These are phyloP conservation scores for Solenodon paradoxus DNA, from an alignment of 2,113 vertebrate genomes.

Conservation along the genomic window DNA sequence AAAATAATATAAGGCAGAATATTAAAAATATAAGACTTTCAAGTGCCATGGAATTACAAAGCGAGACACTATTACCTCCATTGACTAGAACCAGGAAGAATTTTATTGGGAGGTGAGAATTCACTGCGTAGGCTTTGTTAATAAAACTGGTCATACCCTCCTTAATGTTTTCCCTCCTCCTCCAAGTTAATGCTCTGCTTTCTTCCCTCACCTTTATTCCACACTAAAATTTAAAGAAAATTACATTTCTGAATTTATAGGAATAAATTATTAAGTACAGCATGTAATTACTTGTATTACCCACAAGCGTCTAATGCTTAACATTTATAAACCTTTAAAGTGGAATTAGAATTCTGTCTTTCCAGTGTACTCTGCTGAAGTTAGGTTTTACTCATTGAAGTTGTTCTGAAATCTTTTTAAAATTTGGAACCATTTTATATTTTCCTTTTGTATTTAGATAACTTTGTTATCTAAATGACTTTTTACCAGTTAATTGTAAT, in stretches of 20 bases:
- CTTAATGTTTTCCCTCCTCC: neutral
- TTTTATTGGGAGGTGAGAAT: neutral
- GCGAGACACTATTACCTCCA: neutral
- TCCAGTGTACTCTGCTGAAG: neutral
- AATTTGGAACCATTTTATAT: neutral
- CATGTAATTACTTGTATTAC: neutral
- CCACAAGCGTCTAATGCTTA: neutral
- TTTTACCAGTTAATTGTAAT: neutral
- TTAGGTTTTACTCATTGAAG: conserved; percentile 1
- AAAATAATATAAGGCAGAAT: neutral
- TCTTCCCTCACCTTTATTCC: neutral
- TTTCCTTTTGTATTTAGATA: neutral
- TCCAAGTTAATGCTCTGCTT: neutral
- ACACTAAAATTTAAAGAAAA: conserved; percentile 1
- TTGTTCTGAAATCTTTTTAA: neutral
- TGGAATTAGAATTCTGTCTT: neutral
- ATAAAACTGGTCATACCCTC: neutral
- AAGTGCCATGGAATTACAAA: neutral
- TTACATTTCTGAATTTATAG: neutral
- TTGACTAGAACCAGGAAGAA: neutral
- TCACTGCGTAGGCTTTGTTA: neutral
- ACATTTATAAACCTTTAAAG: neutral
- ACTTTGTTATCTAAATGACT: neutral
- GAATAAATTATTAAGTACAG: neutral
- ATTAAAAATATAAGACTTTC: neutral